Conservation (phyloP, 2,888 invertebrate species). For the Ophraella communa region DNA sequence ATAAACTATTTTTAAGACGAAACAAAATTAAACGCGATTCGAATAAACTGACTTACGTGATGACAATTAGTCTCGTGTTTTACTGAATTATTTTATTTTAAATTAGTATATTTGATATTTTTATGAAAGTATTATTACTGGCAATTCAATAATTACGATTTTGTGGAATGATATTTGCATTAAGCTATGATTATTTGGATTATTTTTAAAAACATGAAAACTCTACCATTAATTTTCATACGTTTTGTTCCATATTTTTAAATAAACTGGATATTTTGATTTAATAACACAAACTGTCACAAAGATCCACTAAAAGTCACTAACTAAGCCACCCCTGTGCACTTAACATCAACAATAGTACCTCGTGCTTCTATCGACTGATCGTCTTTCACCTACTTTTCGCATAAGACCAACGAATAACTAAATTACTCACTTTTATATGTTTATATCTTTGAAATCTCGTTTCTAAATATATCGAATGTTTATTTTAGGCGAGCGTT, state of each 20-base stretch:
- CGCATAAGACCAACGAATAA: slow-evolving; percentile 23
- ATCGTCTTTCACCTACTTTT: slow-evolving; percentile 12
- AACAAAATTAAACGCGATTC: no score
- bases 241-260: not conserved
- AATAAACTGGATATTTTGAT: not conserved
- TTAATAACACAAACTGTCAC: not conserved
- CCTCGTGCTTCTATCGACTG: not conserved
- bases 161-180: no score
- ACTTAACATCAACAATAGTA: not conserved
- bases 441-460: slow-evolving; percentile 53
- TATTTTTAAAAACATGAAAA: not conserved
- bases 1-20: no score
- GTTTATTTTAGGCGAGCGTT: slow-evolving; percentile 51
- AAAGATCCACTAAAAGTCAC: not conserved
- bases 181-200: not conserved
- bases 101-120: no score
- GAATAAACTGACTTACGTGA: no score
- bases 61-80: no score
- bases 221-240: not conserved
- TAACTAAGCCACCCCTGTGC: not conserved
- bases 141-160: no score
- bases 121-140: no score
- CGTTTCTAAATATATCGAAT: slow-evolving; percentile 52
- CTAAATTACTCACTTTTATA: slow-evolving; percentile 30
- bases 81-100: no score